Evolutionary conservation across 2,113 vertebrate species (phyloP), one percentile per base, ranked within the genome.

Genomic region (Gallinago jamesoni): DNA sequence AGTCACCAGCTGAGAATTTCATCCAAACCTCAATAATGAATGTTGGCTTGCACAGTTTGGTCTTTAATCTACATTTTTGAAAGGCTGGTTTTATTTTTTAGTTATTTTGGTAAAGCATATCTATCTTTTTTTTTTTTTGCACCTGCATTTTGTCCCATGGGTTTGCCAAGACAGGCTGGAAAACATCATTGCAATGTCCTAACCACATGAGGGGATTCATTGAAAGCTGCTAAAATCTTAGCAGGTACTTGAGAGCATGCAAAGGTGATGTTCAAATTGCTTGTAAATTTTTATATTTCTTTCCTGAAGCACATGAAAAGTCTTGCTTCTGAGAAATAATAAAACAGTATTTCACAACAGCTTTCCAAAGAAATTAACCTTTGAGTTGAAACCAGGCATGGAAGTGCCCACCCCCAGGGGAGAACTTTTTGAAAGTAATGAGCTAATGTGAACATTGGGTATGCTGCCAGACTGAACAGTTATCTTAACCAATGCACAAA

Each of bases 311-410:
- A 20, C 23, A 41, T 57, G 13, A 80, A 53, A 91, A 79, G 3
- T 14, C 53, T 70, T 90, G 25, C 18, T 94, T 84, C 53, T 90
- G 57, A 70, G 31, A 47, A 90, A 72, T 41, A 69, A 37, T 18
- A 33, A 14, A 70, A 37, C 16, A 60, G 31, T 43, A 39, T 73
- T 96, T 92, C 57, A 92, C 27, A 88, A 39, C 68, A 95, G 43
- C 52, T 97, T 92, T 96, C 64, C 62, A 91, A 89, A 89, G 53
- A 94, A 93, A 84, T 95, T 94, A 94, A 96, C 82, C 87, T 94
- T 93, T 95, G 78, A 60, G 53, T 39, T 93, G 81, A 87, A 68
- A 92, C 25, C 63, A 73, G 43, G 25, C n/a, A 59, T 69, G 33
- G 87, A 94, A 91, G 89, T 43, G 30, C 6, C 17, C 18, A 47